Percentiles rank a stretch among this genome's conserved stretches.
Conservation (phyloP, 1,140 invertebrate genomes). For the Bombus superbus region DNA sequence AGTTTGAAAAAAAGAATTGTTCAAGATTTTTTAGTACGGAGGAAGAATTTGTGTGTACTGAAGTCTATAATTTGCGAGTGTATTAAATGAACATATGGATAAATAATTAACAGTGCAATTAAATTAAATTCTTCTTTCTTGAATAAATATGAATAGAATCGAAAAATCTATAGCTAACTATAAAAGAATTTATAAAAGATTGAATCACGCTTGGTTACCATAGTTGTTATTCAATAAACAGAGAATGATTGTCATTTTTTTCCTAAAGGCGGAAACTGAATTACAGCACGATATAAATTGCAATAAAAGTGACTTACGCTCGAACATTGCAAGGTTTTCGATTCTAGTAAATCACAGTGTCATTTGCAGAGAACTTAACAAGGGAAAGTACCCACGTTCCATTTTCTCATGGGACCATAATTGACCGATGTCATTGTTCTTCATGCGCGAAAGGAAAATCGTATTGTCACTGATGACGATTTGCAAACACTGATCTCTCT, state of each 20-base stretch:
- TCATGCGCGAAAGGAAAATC: slow-evolving; percentile 21
- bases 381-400: slow-evolving; percentile 75
- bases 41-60: background rate
- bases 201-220: background rate
- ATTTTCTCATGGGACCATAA: slow-evolving; percentile 65
- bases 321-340: background rate
- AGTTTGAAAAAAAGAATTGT: background rate
- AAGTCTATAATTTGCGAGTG: background rate
- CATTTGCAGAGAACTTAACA: slow-evolving; percentile 28
- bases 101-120: background rate
- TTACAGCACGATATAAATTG: slow-evolving; percentile 8
- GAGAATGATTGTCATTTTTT: background rate
- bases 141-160: background rate
- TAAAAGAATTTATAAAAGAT: background rate
- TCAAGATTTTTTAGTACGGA: background rate
- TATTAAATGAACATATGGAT: background rate
- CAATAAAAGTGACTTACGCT: slow-evolving; percentile 29
- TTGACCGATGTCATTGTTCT: slow-evolving; percentile 70
- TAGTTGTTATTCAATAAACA: background rate
- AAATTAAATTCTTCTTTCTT: background rate
- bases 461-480: slow-evolving; percentile 39
- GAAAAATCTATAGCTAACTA: background rate
- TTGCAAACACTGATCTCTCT: slow-evolving; percentile 51
- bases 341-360: slow-evolving; percentile 28
- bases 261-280: background rate